phyloP scores from a whole-genome alignment of 2,797 vertebrate genomes.

The Brachyrhaphis roseni region DNA sequence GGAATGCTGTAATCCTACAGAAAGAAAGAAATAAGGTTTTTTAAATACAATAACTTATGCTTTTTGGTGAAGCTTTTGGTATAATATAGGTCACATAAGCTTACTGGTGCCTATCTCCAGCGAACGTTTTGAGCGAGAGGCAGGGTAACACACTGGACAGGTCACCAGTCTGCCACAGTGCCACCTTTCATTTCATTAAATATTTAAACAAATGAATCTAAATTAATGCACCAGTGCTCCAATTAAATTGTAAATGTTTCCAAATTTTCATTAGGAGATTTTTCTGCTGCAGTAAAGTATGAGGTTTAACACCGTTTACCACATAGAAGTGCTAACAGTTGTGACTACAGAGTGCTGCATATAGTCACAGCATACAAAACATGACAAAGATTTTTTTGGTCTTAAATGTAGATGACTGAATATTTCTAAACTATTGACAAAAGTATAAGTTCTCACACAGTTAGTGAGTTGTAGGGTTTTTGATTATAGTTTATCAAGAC shows the following conservation, averaged over 20 bases:
- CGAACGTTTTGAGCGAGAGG: too few relatives aligned
- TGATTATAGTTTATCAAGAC: not conserved
- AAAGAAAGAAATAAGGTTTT: not conserved
- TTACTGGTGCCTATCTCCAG: too few relatives aligned
- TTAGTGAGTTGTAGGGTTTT: not conserved
- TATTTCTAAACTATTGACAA: not conserved
- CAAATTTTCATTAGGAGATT: not conserved
- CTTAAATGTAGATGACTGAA: not conserved
- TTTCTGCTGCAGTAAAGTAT: not conserved
- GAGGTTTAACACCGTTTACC: not conserved
- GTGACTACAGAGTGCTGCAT: not conserved
- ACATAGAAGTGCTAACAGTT: too few relatives aligned
- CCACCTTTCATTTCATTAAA: not conserved
- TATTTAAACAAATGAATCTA: not conserved
- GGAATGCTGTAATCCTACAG: constrained; percentile 90
- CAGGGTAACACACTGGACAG: too few relatives aligned
- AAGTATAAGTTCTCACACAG: not conserved
- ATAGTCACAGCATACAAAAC: not conserved
- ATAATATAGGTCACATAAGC: not conserved
- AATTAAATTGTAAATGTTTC: not conserved
- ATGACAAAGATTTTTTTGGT: not conserved
- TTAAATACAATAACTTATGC: not conserved
- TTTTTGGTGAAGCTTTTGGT: not conserved
- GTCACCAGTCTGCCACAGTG: too few relatives aligned
- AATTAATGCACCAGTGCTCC: not conserved